These are phyloP conservation scores for Temnothorax rugatulus DNA, from an alignment of 2,888 invertebrate genomes.

Conservation along the genomic window DNA sequence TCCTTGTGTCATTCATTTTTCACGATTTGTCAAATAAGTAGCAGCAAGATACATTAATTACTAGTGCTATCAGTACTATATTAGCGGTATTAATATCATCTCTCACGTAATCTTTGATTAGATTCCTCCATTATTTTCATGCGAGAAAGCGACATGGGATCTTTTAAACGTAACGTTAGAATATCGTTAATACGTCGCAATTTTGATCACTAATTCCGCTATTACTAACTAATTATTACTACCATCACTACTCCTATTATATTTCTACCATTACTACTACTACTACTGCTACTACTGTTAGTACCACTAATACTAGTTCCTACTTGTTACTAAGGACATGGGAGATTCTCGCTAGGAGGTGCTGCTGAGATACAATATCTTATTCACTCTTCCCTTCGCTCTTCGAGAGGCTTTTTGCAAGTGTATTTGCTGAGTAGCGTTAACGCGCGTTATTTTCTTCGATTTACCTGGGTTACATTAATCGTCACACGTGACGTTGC, in stretches of 20 bases:
- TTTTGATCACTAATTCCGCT: slow-evolving; percentile 42
- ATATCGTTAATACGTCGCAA: slow-evolving; percentile 2
- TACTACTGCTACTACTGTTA: slow-evolving; percentile 53
- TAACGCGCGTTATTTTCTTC: slow-evolving; percentile 13
- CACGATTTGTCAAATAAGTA: slow-evolving; percentile 69
- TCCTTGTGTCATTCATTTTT: slow-evolving; percentile 66
- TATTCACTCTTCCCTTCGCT: slow-evolving; percentile 4
- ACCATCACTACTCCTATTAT: slow-evolving; percentile 52
- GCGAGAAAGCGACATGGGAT: slow-evolving; percentile 2
- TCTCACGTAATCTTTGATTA: slow-evolving; percentile 40
- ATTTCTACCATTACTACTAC: slow-evolving; percentile 57
- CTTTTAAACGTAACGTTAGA: slow-evolving; percentile 17
- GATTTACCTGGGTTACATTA: neutral
- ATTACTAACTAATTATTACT: slow-evolving; percentile 51
- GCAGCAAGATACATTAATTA: slow-evolving; percentile 74
- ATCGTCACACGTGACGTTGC: neutral
- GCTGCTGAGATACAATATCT: slow-evolving; percentile 31
- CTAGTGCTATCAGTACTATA: slow-evolving; percentile 73
- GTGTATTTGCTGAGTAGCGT: slow-evolving; percentile 55
- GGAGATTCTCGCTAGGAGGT: slow-evolving; percentile 51
- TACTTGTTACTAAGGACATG: slow-evolving; percentile 49
- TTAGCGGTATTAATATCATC: slow-evolving; percentile 71
- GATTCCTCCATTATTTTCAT: slow-evolving; percentile 1
- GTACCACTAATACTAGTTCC: slow-evolving; percentile 57
- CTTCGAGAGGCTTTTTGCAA: slow-evolving; percentile 45